Percentiles rank a stretch among this genome's conserved stretches.
phyloP scores from a whole-genome alignment of 1,140 invertebrate genomes.

The Pemphigus obesinymphae region DNA sequence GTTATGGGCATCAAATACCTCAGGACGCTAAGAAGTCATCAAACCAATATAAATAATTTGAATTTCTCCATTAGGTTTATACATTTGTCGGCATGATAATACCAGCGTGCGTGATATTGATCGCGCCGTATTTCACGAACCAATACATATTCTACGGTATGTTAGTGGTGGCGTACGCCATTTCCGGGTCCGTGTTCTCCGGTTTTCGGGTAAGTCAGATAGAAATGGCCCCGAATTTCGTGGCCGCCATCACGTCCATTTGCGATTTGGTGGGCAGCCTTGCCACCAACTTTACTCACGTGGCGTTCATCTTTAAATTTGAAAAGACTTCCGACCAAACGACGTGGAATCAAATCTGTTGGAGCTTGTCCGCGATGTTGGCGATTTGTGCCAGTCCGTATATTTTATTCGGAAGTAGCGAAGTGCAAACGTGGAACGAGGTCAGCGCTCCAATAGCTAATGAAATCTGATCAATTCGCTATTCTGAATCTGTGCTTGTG shows the following conservation, averaged over 20 bases:
- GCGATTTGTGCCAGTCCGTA: neutral
- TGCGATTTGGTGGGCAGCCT: neutral
- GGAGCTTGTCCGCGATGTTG: neutral
- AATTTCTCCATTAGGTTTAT: neutral
- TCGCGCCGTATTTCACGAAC: neutral
- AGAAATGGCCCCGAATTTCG: constrained; percentile 11
- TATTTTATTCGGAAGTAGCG: neutral
- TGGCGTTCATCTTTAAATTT: neutral
- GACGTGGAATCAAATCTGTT: neutral
- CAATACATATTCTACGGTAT: neutral
- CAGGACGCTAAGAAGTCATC: too few species aligned
- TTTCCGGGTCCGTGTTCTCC: constrained; percentile 17
- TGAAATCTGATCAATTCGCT: too few species aligned
- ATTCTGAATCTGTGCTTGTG: too few species aligned
- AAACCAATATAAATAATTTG: too few species aligned
- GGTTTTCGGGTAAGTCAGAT: constrained; percentile 21
- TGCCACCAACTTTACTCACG: neutral
- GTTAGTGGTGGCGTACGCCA: neutral
- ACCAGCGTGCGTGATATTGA: neutral
- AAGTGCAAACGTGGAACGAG: constrained; percentile 6
- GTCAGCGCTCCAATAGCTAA: too few species aligned
- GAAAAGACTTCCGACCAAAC: neutral
- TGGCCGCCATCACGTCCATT: neutral
- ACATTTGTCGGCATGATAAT: neutral
- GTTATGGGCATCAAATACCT: too few species aligned